phyloP scores from a whole-genome alignment of 2,797 vertebrate species.

The Crax fasciolata region DNA sequence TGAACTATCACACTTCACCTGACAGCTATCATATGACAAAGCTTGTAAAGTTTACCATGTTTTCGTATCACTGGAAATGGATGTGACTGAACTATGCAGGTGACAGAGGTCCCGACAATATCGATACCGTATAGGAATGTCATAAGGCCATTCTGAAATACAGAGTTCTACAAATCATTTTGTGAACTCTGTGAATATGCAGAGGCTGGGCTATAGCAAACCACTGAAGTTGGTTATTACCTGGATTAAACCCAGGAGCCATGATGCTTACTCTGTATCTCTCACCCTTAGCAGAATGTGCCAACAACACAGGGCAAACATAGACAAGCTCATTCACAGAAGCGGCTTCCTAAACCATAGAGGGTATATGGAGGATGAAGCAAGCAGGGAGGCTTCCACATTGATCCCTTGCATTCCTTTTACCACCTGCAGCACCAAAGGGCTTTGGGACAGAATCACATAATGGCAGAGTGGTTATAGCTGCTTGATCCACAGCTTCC shows the following conservation, averaged over 20 bases:
- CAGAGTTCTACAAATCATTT: not conserved
- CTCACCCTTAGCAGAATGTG: not conserved
- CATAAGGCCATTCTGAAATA: not conserved
- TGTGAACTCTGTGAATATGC: not conserved
- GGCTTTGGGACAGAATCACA: not conserved
- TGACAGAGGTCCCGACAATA: accelerated
- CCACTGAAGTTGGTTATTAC: not conserved
- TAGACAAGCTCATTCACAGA: not conserved
- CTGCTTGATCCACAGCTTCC: not conserved
- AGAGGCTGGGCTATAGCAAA: not conserved
- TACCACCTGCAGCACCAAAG: not conserved
- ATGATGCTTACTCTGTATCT: not conserved
- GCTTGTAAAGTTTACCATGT: not conserved
- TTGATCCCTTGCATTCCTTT: not conserved
- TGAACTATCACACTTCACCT: not conserved
- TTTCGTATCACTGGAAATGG: not conserved
- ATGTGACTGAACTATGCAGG: not conserved
- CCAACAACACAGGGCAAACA: not conserved
- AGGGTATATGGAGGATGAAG: not conserved
- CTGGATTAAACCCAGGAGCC: not conserved
- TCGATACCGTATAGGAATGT: not conserved
- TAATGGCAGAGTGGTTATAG: not conserved
- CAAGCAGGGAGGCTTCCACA: not conserved
- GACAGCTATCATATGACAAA: not conserved
- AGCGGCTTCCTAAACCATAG: not conserved